These are phyloP conservation scores for Seriola quinqueradiata DNA, from an alignment of 2,113 vertebrate species.

Conservation along the genomic window DNA sequence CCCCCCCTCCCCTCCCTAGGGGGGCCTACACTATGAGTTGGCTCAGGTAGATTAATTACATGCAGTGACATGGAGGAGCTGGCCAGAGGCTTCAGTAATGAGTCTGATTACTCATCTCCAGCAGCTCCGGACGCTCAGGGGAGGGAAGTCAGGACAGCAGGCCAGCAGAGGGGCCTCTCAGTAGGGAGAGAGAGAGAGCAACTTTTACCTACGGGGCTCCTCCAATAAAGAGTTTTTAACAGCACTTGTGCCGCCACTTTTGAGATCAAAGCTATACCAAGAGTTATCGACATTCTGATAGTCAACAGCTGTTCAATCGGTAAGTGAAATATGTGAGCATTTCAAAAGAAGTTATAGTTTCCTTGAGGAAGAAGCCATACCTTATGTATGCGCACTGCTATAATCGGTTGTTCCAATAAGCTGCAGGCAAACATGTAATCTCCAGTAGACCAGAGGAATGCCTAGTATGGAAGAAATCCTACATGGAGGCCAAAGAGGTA, in stretches of 20 bases:
- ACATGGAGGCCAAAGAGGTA: constrained; percentile 10
- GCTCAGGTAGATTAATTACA: constrained; percentile 83
- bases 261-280: constrained; percentile 27
- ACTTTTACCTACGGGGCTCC: constrained; percentile 45
- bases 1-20: neutral
- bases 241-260: constrained; percentile 8
- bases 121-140: constrained; percentile 69
- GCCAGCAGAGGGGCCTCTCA: constrained; percentile 59
- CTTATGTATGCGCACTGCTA: neutral
- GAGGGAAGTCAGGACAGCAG: constrained; percentile 62
- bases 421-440: constrained; percentile 11
- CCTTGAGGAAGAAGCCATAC: no score
- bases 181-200: constrained; percentile 31
- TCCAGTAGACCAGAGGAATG: constrained; percentile 22
- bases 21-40: constrained; percentile 60
- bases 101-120: constrained; percentile 84
- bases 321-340: neutral
- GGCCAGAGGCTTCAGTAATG: constrained; percentile 81
- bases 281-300: constrained; percentile 15
- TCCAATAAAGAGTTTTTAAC: constrained; percentile 28
- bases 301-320: constrained; percentile 11
- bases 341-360: neutral
- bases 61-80: constrained; percentile 76
- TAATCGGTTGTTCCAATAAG: neutral
- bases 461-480: constrained; percentile 12